A percentile compares a stretch with the other conserved stretches of the same genome.
Evolutionary conservation across 2,888 invertebrate genomes (phyloP).

Genomic region (Cyaniris semiargus): DNA sequence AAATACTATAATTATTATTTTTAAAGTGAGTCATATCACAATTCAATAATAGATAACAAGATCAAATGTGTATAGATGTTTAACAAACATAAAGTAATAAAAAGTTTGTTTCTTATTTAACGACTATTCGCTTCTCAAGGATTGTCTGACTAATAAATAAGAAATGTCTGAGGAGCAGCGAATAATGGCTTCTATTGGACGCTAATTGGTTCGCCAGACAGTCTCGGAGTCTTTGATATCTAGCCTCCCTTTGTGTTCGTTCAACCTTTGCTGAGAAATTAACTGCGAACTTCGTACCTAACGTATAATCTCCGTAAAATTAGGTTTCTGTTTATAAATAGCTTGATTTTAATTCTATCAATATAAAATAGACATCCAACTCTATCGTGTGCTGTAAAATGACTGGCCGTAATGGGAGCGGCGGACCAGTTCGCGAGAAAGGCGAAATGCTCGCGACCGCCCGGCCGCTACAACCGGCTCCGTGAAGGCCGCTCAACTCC

Average conservation of each 20-base stretch:
- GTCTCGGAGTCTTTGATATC: constrained; percentile 50
- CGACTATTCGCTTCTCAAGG: constrained; percentile 58
- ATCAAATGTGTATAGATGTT: neutral
- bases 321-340: neutral
- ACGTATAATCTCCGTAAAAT: constrained; percentile 6
- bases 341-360: neutral
- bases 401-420: constrained; percentile 60
- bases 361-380: constrained; percentile 28
- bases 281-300: constrained; percentile 1
- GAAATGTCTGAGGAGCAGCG: constrained; percentile 61
- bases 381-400: constrained; percentile 37
- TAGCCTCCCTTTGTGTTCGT: constrained; percentile 42
- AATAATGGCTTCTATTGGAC: constrained; percentile 65
- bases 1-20: neutral
- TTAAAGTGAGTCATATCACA: neutral
- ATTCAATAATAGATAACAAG: neutral
- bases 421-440: constrained; percentile 71
- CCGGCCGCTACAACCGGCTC: constrained; percentile 75
- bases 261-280: constrained; percentile 29
- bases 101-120: constrained; percentile 36
- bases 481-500: constrained; percentile 73
- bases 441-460: constrained; percentile 74
- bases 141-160: constrained; percentile 53
- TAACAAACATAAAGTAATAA: neutral
- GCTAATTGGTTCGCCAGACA: constrained; percentile 71